Base-by-base conservation (phyloP, 2,888 invertebrate genomes). In the Nomada fucata region DNA sequence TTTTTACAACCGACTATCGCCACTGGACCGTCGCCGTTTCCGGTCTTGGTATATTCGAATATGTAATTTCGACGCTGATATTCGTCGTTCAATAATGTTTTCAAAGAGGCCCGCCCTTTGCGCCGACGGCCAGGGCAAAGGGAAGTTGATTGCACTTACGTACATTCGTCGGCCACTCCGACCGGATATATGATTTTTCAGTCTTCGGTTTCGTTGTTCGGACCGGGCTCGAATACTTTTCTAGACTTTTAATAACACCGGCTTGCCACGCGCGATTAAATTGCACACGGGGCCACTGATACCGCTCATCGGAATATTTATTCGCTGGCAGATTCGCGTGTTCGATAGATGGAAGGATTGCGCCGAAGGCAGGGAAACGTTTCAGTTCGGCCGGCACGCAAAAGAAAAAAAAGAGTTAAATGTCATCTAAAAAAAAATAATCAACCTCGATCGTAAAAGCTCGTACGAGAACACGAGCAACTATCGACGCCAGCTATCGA, bases 41-140 rank as follows among this genome's bases (percentile, higher is more conserved):
- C 76, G 11, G 23, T 57, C 18, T 26, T 42, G 68, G 52, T 63
- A 63, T 42, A 69, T 64, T 44, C 76, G 76, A 76, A 55, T 36
- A 36, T 1, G 36, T 64, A 76, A 76, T 70, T 76, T 70, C 59
- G 18, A 76, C 52, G 79, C 20, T 52, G 77, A 61, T 57, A 47
- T 68, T 73, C 69, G 67, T 68, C 65, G 67, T 68, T 80, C 71
- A 82, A 75, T 71, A 78, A 79, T 77, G 60, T 79, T 82, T 82
- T 74, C 61, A 75, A 74, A 72, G 55, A 55, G 44, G 52, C 57
- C 36, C 60, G 47, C 64, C 53, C 79, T 65, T 75, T 75, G 75
- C 70, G 29, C 42, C 7, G 57, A 2, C 3, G 47, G 4, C 4
- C 42, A 44, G 36, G 36, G 36, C 10, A 59, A 29, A 68, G 73